Evolutionary conservation across 2,888 invertebrate species (phyloP).

Genomic region (Epiblema foenella): DNA sequence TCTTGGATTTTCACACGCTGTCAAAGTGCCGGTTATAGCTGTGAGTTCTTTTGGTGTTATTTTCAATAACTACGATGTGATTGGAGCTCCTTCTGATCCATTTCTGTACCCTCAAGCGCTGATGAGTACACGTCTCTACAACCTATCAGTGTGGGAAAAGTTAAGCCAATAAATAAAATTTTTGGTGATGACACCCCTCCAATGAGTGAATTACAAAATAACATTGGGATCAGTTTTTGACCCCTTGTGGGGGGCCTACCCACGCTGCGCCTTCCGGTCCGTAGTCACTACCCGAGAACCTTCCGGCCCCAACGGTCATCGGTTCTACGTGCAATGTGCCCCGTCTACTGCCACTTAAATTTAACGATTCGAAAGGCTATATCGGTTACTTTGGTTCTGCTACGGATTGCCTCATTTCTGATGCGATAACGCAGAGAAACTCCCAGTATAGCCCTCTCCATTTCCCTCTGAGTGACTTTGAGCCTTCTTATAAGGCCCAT

Average conservation of each 20-base stretch:
- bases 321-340: too few species aligned
- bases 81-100: conserved; percentile 51
- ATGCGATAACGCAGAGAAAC: too few species aligned
- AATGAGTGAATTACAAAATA: conserved; percentile 51
- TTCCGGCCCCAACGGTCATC: too few species aligned
- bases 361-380: too few species aligned
- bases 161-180: conserved; percentile 48
- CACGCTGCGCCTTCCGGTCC: conserved; percentile 67
- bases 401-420: too few species aligned
- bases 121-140: conserved; percentile 43
- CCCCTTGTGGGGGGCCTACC: conserved; percentile 61
- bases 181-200: conserved; percentile 54
- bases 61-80: conserved; percentile 39
- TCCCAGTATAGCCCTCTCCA: too few species aligned
- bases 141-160: conserved; percentile 51
- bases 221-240: conserved; percentile 66
- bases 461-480: too few species aligned
- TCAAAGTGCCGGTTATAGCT: conserved; percentile 48
- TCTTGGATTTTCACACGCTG: conserved; percentile 47
- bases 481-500: too few species aligned
- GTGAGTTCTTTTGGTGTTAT: conserved; percentile 49
- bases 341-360: too few species aligned
- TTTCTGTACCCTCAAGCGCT: conserved; percentile 40
- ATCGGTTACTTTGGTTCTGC: too few species aligned
- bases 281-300: too few species aligned